Base-by-base conservation (phyloP, 2,888 invertebrate species). In the Eurytoma californica region DNA sequence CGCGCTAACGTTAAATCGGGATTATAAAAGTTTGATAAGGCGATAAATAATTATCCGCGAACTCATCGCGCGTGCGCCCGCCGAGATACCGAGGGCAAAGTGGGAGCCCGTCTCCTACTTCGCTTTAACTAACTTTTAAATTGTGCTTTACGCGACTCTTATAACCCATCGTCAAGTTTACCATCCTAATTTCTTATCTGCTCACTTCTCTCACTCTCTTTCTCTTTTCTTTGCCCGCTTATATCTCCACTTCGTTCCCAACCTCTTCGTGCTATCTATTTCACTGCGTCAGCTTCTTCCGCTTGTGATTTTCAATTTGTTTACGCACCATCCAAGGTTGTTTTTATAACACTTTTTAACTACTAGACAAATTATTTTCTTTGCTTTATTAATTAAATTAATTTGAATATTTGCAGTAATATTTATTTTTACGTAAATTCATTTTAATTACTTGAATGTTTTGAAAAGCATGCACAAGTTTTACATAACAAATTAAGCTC, bases 21-120 rank as follows among this genome's bases (percentile, higher is more conserved):
- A 88, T 88, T 88, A 87, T 88, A 85, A 88, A 88, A 88, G 88
- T 88, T 88, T 88, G 86, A 88, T 88, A 87, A 87, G 88, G 85
- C 86, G 88, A 88, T 88, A 88, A 88, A 88, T 88, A 88, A 88
- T 88, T 88, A 88, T 88, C 88, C 85, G 83, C 83, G 82, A 85
- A 83, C 83, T 83, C 77, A 80, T 80, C 80, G 66, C 72, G 69
- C 76, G 67, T 61, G 72, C 72, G 65, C 66, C 65, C 3, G 60
- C 39, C 55, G 67, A 75, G 80, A 74, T 65, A 74, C 14, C 39
- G 39, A 39, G 53, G 30, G 16, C 58, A 18, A 30, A 69, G 39
- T 49, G 16, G 51, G 49, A 12, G 12, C 53, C 3, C 53, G 53
- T 65, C 51, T 53, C 0, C 68, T 69, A 30, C 16, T 55, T 79